Conservation (phyloP, 2,113 vertebrate genomes). For the Noctilio leporinus region DNA sequence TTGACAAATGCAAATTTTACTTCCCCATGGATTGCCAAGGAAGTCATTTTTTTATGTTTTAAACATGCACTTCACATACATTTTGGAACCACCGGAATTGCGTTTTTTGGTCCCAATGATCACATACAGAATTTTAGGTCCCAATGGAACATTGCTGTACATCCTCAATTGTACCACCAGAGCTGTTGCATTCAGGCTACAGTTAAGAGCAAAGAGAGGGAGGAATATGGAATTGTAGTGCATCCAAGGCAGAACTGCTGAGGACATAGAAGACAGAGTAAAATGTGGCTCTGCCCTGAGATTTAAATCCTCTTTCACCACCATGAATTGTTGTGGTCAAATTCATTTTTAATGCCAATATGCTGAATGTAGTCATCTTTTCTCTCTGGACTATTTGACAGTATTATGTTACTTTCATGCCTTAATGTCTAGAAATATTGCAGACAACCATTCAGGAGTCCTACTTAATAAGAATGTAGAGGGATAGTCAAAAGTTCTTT, state of each 20-base stretch:
- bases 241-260: neutral
- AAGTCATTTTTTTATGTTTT: neutral
- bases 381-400: constrained; percentile 1
- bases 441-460: neutral
- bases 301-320: constrained; percentile 20
- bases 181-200: neutral
- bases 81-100: neutral
- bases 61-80: neutral
- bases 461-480: neutral
- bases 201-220: neutral
- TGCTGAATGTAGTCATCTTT: constrained; percentile 7
- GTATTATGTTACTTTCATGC: neutral
- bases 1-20: neutral
- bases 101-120: neutral
- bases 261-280: neutral
- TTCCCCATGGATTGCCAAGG: neutral
- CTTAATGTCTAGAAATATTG: constrained; percentile 35
- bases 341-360: constrained; percentile 44
- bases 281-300: neutral
- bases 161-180: neutral
- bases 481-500: neutral
- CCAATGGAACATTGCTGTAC: neutral
- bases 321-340: neutral
- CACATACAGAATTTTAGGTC: neutral
- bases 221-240: neutral